Evolutionary conservation across 1,140 invertebrate genomes (phyloP), one percentile per base, ranked within the genome.

Genomic region (Thaumetopoea pityocampa): DNA sequence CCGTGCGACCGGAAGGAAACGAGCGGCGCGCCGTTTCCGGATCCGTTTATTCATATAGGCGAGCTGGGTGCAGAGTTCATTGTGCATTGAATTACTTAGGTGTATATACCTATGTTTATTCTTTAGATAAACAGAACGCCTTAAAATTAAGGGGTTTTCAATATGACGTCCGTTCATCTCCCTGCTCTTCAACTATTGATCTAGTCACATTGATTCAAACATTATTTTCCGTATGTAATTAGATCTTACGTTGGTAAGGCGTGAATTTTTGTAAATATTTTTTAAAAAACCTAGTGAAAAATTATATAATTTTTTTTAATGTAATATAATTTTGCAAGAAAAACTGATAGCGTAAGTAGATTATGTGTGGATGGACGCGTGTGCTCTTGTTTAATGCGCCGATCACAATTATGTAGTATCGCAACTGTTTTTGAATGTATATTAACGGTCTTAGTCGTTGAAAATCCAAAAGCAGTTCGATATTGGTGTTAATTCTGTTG

Each of bases 211-310:
- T 43, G 17, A 36, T 23, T 23, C 26, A 26, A 42, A 19, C 41
- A 23, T 37, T 35, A 30, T 9, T 19, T n/a, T n/a, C 17, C 26
- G 37, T 20, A 22, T 30, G 23, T 9, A 11, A 24, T 14, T 27
- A 12, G 35, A 19, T 24, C 29, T 5, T 11, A 30, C 34, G 32
- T 28, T 29, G 35, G 32, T 38, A 12, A 37, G 35, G 19, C 36
- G 36, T 38, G 48, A 61, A 58, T 51, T 61, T 65, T 65, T 70
- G 67, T 70, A 70, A 67, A 67, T 70, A 70, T 70, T 70, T 70
- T 67, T 70, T 63, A 36, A 48, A 37, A 55, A 43, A 57, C 45
- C 41, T 66, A 55, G 48, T 36, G 40, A 42, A 57, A 38, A 59
- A 59, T 51, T 67, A 15, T 24, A 42, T 41, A 43, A 24, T 64